These are phyloP conservation scores for Dicycla oo DNA, from an alignment of 2,888 invertebrate species.

Conservation along the genomic window DNA sequence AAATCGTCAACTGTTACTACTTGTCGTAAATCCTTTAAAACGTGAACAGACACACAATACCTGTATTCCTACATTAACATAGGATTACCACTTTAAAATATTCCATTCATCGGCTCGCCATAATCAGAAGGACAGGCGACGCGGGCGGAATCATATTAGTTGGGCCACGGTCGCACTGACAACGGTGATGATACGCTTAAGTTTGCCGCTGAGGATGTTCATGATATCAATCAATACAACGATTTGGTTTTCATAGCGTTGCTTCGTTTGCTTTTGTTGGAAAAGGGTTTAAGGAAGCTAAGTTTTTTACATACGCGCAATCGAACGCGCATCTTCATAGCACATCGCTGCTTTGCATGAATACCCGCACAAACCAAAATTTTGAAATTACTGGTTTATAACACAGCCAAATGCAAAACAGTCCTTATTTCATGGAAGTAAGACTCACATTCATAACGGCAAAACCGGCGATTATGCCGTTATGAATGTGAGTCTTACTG, in stretches of 20 bases:
- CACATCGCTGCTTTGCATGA: no score
- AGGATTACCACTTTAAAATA: slow-evolving; percentile 51
- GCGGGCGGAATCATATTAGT: slow-evolving; percentile 57
- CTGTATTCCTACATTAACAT: slow-evolving; percentile 34
- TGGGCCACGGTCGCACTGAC: slow-evolving; percentile 18
- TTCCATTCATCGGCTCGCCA: slow-evolving; percentile 57
- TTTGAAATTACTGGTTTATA: no score
- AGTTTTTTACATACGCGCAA: no score
- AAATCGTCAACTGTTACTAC: background rate
- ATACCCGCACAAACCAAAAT: no score
- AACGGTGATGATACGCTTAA: slow-evolving; percentile 24
- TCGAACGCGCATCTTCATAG: no score
- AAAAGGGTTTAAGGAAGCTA: background rate
- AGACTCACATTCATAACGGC: no score
- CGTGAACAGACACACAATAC: slow-evolving; percentile 41
- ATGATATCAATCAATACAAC: background rate
- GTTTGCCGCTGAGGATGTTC: background rate
- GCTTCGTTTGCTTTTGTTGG: background rate
- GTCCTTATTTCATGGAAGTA: no score
- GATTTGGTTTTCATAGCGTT: background rate
- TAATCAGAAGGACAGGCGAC: slow-evolving; percentile 50
- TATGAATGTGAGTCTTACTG: no score
- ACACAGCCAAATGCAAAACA: no score
- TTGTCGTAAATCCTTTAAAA: slow-evolving; percentile 10
- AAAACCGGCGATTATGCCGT: no score